Base-by-base conservation (phyloP, 2,113 vertebrate species). In the Lagopus muta region DNA sequence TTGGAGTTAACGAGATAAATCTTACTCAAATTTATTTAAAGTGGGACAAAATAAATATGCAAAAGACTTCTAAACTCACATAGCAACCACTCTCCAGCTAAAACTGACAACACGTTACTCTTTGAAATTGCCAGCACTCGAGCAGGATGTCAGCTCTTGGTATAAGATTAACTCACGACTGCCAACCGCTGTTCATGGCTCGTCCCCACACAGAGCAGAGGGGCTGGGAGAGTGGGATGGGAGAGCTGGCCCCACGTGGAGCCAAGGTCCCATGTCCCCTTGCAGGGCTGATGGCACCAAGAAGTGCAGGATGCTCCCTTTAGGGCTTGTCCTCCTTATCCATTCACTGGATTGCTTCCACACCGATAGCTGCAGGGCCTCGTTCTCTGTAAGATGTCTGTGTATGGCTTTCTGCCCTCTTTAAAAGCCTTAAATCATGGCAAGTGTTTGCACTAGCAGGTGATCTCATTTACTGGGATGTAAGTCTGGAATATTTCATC, bases 1-100 rank as follows among this genome's bases (percentile, higher is more conserved):
- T 97, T 97, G 91, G 72, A 97, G 96, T 88, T 97, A 97, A 97
- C 89, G 76, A 97, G 97, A 97, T 98, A 96, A 97, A 97, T 97
- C 88, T 97, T 95, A 84, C 34, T 96, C 85, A 97, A 92, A 97
- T 97, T 96, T 96, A 94, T 97, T 86, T 97, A 97, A 97, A 97
- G 88, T 97, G 72, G 92, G 97, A 77, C 78, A 97, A 97, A 97
- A 97, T 97, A 97, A 98, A 98, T 98, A 97, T 97, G 96, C 95
- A 95, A 89, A 94, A 96, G 94, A 95, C 87, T 95, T 94, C 82
- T 90, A 91, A 97, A 97, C 96, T 97, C 90, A 95, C 80, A 61
- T 94, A 96, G 92, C 93, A 95, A 72, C 61, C 65, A 43, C 91
- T 97, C 98, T 82, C 91, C 92, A 93, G 95, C 95, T 97, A 88